Evolutionary conservation across 2,113 vertebrate genomes (phyloP), one percentile per base, ranked within the genome.

Genomic region (Salvelinus fontinalis): DNA sequence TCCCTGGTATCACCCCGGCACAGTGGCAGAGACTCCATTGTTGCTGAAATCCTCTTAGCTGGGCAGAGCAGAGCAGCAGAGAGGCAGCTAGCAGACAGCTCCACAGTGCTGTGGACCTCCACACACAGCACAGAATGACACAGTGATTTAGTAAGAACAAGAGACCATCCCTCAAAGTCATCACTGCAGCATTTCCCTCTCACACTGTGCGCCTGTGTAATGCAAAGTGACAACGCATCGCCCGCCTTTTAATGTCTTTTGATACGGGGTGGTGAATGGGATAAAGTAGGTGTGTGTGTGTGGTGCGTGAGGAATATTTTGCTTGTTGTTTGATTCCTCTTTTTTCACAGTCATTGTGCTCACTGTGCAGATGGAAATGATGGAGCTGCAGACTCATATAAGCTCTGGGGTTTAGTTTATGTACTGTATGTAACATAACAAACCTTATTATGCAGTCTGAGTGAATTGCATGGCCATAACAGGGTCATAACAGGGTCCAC

Each of bases 161-260:
- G 24, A 67, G 79, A 71, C 81, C 86, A 90, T 88, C 80, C 77
- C 81, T 91, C 87, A 85, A 87, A 88, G 90, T 89, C 87, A 67
- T 82, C 75, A 82, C 75, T 69, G 82, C 74, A 39, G 80, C 71
- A 54, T 74, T 83, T 80, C 70, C 80, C 68, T 81, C 76, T 76
- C 68, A 74, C 81, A 81, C 68, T 81, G 81, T 75, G 81, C 80
- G 74, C 76, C 87, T 91, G 84, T 89, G 84, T 90, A 92, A 91
- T 90, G 80, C 86, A 85, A 88, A 90, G 78, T 89, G 89, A 89
- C 91, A 90, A 83, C 79, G 81, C 82, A 75, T 75, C 77, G 85
- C 79, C 79, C 81, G 74, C 82, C 83, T 81, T 87, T 90, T 86
- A 90, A 90, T 83, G 77, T 86, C 75, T 90, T 84, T 85, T 80